phyloP scores from a whole-genome alignment of 1,140 invertebrate species.

The Drosophila insularis region DNA sequence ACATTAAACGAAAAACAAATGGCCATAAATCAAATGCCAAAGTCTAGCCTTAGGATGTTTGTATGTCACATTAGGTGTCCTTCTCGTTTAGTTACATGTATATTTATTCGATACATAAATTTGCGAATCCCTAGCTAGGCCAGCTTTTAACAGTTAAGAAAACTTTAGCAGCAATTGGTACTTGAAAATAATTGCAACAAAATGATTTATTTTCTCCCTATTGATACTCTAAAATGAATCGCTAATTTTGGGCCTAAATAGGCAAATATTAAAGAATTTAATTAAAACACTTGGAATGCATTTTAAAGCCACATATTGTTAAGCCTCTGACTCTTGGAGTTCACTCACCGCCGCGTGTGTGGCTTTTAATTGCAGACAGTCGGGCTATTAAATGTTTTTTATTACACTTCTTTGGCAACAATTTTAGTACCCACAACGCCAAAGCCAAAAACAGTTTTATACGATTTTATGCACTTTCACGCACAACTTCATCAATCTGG shows the following conservation, averaged over 20 bases:
- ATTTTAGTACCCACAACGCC: conserved; percentile 58
- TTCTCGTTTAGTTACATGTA: too few relatives aligned
- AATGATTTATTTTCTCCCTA: too few relatives aligned
- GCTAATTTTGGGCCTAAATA: not conserved
- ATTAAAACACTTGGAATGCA: conserved; percentile 55
- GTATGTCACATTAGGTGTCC: conserved; percentile 6
- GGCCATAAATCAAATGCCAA: conserved; percentile 64
- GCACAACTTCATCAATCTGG: conserved; percentile 27
- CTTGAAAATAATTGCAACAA: too few relatives aligned
- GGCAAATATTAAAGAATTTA: conserved; percentile 44
- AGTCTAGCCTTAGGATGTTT: conserved; percentile 40
- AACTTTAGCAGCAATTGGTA: too few relatives aligned
- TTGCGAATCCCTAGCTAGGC: too few relatives aligned
- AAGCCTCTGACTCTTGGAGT: conserved; percentile 40
- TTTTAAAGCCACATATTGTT: conserved; percentile 49
- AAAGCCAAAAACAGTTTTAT: conserved; percentile 49
- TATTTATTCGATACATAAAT: too few relatives aligned
- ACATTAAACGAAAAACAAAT: conserved; percentile 57
- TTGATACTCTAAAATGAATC: too few relatives aligned
- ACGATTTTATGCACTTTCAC: conserved; percentile 66
- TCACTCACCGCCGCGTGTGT: conserved; percentile 61
- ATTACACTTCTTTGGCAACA: conserved; percentile 70
- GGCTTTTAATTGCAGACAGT: conserved; percentile 71
- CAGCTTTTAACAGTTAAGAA: too few relatives aligned
- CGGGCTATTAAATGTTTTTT: conserved; percentile 75